A percentile compares a stretch with the other conserved stretches of the same genome.
Conservation (phyloP, 2,113 vertebrate genomes). For the Notechis scutatus region DNA sequence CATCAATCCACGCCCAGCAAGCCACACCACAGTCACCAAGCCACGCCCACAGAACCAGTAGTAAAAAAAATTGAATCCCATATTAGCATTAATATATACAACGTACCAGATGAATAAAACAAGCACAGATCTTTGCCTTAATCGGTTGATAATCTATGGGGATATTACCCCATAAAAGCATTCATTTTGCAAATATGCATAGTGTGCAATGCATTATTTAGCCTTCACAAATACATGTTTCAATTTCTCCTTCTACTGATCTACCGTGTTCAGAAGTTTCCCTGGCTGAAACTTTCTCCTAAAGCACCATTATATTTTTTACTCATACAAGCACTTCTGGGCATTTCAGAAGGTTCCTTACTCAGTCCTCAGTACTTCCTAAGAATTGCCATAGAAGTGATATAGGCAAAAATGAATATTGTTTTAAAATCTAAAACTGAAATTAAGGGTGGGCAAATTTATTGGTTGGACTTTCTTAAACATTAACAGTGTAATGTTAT, state of each 20-base stretch:
- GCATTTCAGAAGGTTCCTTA: background rate
- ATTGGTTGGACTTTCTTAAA: background rate
- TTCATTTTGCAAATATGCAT: background rate
- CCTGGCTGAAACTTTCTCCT: background rate
- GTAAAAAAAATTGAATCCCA: too few relatives aligned
- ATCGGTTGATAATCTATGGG: background rate
- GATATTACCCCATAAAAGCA: background rate
- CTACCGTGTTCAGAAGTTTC: background rate
- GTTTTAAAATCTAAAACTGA: background rate
- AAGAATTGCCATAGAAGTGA: background rate
- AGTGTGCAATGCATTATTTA: background rate
- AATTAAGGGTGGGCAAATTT: background rate
- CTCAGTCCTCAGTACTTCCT: background rate
- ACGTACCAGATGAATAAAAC: background rate
- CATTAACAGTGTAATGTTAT: background rate
- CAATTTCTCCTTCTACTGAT: background rate
- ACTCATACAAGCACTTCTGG: background rate
- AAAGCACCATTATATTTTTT: background rate
- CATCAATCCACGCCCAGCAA: too few relatives aligned
- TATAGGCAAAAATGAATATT: background rate
- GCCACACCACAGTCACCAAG: too few relatives aligned
- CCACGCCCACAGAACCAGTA: too few relatives aligned
- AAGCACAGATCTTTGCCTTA: background rate
- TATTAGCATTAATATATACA: background rate
- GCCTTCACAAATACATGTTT: background rate